Evolutionary conservation across 2,113 vertebrate species (phyloP), one percentile per base, ranked within the genome.

Genomic region (Odontophorus gujanensis): DNA sequence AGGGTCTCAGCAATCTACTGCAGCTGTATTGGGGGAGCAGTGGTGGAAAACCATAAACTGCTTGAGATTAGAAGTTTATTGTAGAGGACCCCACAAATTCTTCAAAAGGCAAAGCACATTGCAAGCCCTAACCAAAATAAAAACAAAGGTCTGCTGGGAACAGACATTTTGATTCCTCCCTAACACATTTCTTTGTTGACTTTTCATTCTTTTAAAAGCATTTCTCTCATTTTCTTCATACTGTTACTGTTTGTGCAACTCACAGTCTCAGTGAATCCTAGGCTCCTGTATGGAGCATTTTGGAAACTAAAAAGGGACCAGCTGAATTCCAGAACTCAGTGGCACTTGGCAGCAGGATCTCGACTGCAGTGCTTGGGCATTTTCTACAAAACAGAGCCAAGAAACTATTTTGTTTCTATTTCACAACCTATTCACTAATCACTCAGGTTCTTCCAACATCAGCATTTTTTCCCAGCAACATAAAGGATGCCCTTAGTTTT

Each of bases 41-140:
- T 63, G 63, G 91, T 51, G 71, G 47, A 73, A 94, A 90, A 93
- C 13, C 90, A 83, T 78, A 87, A 92, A 92, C 76, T 63, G 66
- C 26, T 15, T 81, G 48, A 89, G 71, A 81, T 76, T 66, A 81
- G 48, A 45, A 73, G 32, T 73, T 96, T 92, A 67, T 92, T 96
- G 58, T 71, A 30, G 90, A 81, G 30, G 34, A 80, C 67, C 4
- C 7, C 24, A 38, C 47, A 9, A 50, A 83, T 45, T 21, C 34
- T 65, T 90, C 85, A 66, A 53, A 93, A 65, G 59, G 47, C 40
- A 17, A 93, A 86, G 32, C 6, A 68, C 28, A 34, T 40, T 90
- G 92, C 85, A 78, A 88, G 71, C 36, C 43, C 34, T 80, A 15
- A 66, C 2, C 1, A 13, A 83, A 93, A 94, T 10, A 34, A 85